Percentiles rank a stretch among this genome's conserved stretches.
phyloP scores from a whole-genome alignment of 2,113 vertebrate species.

The Aldabrachelys gigantea region DNA sequence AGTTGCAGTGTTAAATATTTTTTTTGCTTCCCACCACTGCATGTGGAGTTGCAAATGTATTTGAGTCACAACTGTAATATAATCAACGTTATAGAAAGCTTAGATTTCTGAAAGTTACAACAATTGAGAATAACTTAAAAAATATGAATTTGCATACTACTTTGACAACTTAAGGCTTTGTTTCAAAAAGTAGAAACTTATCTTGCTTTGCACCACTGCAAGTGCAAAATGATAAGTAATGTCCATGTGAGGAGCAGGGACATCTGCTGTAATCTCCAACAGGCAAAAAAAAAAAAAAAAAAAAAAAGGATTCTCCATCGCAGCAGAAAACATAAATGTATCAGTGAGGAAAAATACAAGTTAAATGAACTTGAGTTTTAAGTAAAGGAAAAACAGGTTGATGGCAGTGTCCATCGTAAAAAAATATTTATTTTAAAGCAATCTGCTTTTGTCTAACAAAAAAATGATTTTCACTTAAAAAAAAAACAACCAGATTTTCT shows the following conservation, averaged over 20 bases:
- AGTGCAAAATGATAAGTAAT: not conserved
- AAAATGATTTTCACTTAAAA: not conserved
- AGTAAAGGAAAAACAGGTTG: not conserved
- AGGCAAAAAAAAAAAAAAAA: not conserved
- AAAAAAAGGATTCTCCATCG: not conserved
- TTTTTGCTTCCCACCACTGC: not conserved
- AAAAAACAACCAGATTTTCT: not conserved
- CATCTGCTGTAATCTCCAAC: not conserved
- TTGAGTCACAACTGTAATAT: not conserved
- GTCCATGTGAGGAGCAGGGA: not conserved
- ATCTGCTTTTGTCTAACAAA: not conserved
- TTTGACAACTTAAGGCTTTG: slow-evolving; percentile 21
- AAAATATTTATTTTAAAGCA: not conserved
- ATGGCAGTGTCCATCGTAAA: not conserved
- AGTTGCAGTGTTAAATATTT: not conserved
- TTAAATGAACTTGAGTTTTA: not conserved
- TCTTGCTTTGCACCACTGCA: not conserved
- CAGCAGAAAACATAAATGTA: fast-evolving
- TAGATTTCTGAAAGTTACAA: not conserved
- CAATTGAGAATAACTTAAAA: not conserved
- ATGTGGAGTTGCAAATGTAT: not conserved
- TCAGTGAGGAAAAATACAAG: not conserved
- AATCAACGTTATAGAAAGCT: not conserved
- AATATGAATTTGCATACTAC: slow-evolving; percentile 27
- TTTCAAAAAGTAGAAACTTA: slow-evolving; percentile 15